Evolutionary conservation across 2,888 invertebrate genomes (phyloP), one percentile per base, ranked within the genome.

Genomic region (Dryobota labecula): DNA sequence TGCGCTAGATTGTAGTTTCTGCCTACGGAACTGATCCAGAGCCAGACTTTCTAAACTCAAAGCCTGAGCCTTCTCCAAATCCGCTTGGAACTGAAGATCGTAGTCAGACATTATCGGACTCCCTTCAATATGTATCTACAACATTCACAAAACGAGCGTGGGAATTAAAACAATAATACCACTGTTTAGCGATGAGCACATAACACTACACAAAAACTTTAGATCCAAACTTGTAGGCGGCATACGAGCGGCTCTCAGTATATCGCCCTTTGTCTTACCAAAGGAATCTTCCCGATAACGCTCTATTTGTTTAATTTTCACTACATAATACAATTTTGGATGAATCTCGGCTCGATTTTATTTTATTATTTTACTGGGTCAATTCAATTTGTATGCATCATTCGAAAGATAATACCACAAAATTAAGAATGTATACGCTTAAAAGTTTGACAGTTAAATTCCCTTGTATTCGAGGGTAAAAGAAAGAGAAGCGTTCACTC

Each of bases 51-150:
- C 98, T 89, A 98, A 95, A 94, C 98, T 98, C 61, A 98, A 95
- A 65, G 98, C 98, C 91, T 98, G 98, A 2, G 98, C 98, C 92
- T 98, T 97, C 93, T 98, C 98, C 91, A 98, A 94, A 90, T 99
- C 98, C 80, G 98, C 98, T 96, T 98, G 97, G 90, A 98, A 98
- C 93, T 98, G 97, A 88, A 97, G 97, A 89, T 98, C 98, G 95
- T 97, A 97, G 90, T 98, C 98, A 67, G 96, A 96, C 96, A 96
- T 96, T 88, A 86, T 94, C 84, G 85, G 82, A 85, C 78, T 86
- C 86, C 87, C 86, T 88, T 85, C 86, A 87, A 87, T 82, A 86
- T 88, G 84, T 90, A 90, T 92, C 92, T 92, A 91, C 85, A 91
- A 91, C 85, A 88, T 86, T 88, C 84, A 90, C 85, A 87, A 89